Base-by-base conservation (phyloP, 2,113 vertebrate genomes). In the Procavia capensis region DNA sequence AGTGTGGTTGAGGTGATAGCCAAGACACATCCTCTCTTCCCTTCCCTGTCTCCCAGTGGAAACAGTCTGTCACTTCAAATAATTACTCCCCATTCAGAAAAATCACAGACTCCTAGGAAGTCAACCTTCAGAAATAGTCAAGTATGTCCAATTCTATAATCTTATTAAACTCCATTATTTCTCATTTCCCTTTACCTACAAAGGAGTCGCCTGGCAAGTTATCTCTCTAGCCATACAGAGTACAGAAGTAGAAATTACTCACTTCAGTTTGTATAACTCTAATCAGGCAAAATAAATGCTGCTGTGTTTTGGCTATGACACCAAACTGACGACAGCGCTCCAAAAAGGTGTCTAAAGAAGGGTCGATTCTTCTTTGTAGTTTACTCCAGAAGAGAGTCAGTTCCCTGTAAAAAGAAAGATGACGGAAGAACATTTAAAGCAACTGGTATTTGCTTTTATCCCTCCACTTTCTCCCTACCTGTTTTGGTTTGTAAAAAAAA, bases 281-380 rank as follows among this genome's bases (percentile, higher is more conserved):
- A 96, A 99, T 99, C 89, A 99, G 98, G 98, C 99, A 99, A 93
- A 99, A 99, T 39, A 99, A 98, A 98, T 99, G 99, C 96, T 99
- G 98, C 61, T 99, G 99, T 2, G 99, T 99, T 98, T 99, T 99
- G 87, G 99, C 99, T 97, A 99, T 99, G 96, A 99, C 99, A 90
- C 99, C 99, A 93, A 99, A 99, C 95, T 99, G 99, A 97, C 99
- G 99, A 98, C 99, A 99, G 85, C 99, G 99, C 96, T 99, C 99
- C 96, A 99, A 97, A 95, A 99, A 99, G 57, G 99, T 99, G 88
- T 98, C 98, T 95, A 99, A 97, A 34, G 99, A 99, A 61, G 99
- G 98, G 95, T 99, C 99, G 7, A 99, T 98, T 97, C 99, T 99
- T 98, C 98, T 99, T 97, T 99, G 99, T 93, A 99, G 98, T 96